Percentiles rank a stretch among this genome's conserved stretches.
Evolutionary conservation across 1,140 invertebrate species (phyloP).

Genomic region (Drosophila novamexicana): DNA sequence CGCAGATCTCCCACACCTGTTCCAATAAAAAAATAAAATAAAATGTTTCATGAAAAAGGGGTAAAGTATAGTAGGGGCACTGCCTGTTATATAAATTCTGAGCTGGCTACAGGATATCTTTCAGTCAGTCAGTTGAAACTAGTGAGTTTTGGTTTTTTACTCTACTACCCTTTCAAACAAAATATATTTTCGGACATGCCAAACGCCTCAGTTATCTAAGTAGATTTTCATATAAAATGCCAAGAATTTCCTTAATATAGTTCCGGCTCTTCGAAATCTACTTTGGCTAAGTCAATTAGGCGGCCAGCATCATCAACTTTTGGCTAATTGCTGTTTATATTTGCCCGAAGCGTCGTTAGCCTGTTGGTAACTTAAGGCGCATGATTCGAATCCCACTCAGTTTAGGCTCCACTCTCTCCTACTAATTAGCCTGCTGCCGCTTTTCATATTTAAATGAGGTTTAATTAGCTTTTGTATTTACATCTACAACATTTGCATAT

Average conservation of each 20-base stretch:
- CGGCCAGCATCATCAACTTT: slow-evolving; percentile 34
- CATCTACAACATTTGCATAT: slow-evolving; percentile 27
- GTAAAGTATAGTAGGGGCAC: no score
- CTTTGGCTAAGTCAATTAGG: slow-evolving; percentile 44
- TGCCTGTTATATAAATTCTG: no score
- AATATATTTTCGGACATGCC: slow-evolving; percentile 42
- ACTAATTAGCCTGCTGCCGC: slow-evolving; percentile 57
- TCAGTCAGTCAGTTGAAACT: neutral
- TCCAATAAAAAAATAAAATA: neutral
- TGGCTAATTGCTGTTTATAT: slow-evolving; percentile 64
- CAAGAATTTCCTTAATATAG: slow-evolving; percentile 25
- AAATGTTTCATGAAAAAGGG: no score
- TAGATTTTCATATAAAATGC: slow-evolving; percentile 48
- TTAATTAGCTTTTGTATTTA: slow-evolving; percentile 59
- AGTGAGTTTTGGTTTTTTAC: slow-evolving; percentile 18
- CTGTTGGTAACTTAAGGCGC: slow-evolving; percentile 46
- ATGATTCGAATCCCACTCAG: neutral
- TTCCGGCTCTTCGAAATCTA: slow-evolving; percentile 6
- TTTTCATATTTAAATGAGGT: slow-evolving; percentile 60
- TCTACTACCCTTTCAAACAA: slow-evolving; percentile 19
- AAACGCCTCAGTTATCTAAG: neutral
- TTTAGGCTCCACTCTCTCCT: neutral
- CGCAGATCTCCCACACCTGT: no score
- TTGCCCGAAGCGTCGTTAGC: slow-evolving; percentile 29
- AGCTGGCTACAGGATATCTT: neutral